Conservation (phyloP, 2,797 vertebrate genomes). For the Acridotheres tristis region DNA sequence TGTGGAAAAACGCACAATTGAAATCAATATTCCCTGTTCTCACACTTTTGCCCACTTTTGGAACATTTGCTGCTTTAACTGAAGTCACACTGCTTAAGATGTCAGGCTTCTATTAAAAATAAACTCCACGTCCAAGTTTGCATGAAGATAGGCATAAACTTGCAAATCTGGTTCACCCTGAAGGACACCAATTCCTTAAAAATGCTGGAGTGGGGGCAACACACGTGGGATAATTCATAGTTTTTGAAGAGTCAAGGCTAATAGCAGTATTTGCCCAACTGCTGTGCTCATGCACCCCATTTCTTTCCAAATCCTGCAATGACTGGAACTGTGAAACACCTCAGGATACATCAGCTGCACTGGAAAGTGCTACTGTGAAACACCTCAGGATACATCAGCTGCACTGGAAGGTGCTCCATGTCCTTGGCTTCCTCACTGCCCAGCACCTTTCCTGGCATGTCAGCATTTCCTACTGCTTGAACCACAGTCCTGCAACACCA, state of each 20-base stretch:
- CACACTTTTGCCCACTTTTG: background rate
- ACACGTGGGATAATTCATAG: fast-evolving
- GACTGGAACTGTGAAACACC: background rate
- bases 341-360: background rate
- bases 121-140: background rate
- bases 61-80: background rate
- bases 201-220: background rate
- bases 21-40: background rate
- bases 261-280: background rate
- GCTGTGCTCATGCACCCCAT: background rate
- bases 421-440: background rate
- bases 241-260: background rate
- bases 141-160: background rate
- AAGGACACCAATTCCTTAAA: background rate
- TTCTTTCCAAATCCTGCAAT: background rate
- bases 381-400: background rate
- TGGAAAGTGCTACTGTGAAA: background rate
- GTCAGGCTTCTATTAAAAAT: background rate
- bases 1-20: background rate
- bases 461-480: background rate
- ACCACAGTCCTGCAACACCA: background rate
- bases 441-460: background rate
- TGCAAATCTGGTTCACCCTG: background rate
- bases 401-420: background rate
- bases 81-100: background rate